Conservation (phyloP, 92 coral and sea anemone genomes). For the Actinostola sp. region DNA sequence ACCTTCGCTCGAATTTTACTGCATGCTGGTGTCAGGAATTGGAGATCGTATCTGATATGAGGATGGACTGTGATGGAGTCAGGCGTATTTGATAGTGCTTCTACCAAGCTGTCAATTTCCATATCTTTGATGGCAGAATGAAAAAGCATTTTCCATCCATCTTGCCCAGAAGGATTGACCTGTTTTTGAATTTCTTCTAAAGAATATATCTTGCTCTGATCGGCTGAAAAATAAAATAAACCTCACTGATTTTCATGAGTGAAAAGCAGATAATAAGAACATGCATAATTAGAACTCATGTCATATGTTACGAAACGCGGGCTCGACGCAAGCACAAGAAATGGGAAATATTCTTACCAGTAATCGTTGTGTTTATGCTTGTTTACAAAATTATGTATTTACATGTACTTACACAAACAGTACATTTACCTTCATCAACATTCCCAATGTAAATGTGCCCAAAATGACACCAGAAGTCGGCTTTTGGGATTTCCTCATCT, state of each 20-base stretch:
- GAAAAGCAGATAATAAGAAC: too few species aligned
- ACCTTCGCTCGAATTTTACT: slow-evolving; percentile 17
- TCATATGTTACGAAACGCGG: too few species aligned
- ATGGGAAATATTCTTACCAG: not conserved
- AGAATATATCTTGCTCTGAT: slow-evolving; percentile 1
- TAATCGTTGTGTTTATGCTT: too few species aligned
- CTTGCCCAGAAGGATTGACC: not conserved
- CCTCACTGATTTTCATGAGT: not conserved
- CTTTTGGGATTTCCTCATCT: not conserved
- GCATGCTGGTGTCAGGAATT: slow-evolving; percentile 4
- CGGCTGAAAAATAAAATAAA: not conserved
- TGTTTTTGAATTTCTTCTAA: not conserved
- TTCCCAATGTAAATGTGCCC: slow-evolving; percentile 27
- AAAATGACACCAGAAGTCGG: slow-evolving; percentile 32
- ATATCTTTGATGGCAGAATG: slow-evolving; percentile 21
- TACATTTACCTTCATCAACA: slow-evolving; percentile 19
- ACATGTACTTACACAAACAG: not conserved
- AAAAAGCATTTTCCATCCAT: slow-evolving; percentile 19
- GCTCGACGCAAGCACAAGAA: too few species aligned
- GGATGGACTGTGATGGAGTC: not conserved
- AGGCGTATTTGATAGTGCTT: not conserved
- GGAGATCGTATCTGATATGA: slow-evolving; percentile 15
- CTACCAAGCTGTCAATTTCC: not conserved
- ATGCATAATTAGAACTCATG: too few species aligned
- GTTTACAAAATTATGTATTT: too few species aligned